Base-by-base conservation (phyloP, 1,140 invertebrate species). In the Anoplophora glabripennis region DNA sequence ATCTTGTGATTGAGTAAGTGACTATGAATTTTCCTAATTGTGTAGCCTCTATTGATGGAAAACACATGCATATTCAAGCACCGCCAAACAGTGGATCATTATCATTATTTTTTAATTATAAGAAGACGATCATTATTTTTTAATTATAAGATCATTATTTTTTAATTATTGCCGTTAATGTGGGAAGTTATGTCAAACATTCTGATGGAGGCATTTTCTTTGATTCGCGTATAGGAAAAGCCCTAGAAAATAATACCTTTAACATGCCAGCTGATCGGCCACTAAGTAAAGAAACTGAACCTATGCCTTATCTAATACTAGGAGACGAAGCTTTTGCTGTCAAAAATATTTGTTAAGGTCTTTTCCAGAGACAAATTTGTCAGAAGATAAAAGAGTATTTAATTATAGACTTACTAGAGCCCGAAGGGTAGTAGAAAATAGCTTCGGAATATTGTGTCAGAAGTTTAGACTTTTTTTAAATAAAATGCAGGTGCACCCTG, bases 101-200 rank as follows among this genome's bases (percentile, higher is more conserved):
- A 21, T 58, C 46, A 4, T 15, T 35, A 49, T 57, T 48, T 21
- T 35, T 53, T 11, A 46, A 57, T 53, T 57, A 45, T 34, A 61
- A 57, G 57, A 44, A 36, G 46, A 48, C 36, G n/a, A n/a, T n/a
- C n/a, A n/a, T n/a, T 35, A 49, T 57, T 48, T 21, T 35, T 53
- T 11, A 46, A 57, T 53, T 57, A 45, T 34, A 61, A 57, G 57
- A 44, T 17, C 46, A 48, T 17, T n/a, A 56, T 36, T 44, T 38
- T 56, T 36, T 28, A 28, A 28, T 79, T 63, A 62, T 72, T 28
- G 57, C 52, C 17, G 64, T 77, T 14, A 69, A 79, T 59, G 69
- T 79, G 10, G 76, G 76, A 35, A 61, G 67, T 1, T 70, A 65
- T 46, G 73, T 72, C 0, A 63, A 53, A 36, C 51, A 68, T 34